Base-by-base conservation (phyloP, 2,113 vertebrate species). In the Gnathonemus echidnorhynchus region DNA sequence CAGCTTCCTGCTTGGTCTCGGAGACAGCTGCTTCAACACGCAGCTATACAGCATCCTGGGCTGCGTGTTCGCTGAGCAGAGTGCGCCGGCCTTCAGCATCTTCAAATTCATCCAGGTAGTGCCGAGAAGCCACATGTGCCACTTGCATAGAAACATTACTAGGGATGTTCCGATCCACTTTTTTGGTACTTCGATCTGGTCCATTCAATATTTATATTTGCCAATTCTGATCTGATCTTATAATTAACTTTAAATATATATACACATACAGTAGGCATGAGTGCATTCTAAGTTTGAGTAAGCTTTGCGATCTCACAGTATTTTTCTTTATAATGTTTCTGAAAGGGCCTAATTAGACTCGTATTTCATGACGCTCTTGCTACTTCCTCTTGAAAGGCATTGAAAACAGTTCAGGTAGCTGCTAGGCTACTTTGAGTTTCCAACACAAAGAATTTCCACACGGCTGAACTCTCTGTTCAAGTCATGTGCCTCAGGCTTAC, bases 21-120 rank as follows among this genome's bases (percentile, higher is more conserved):
- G 98, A 1, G 98, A 99, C 95, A 99, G 98, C 94, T 99, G 98
- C 89, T 99, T 99, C 94, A 99, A 99, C 90, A 99, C 98, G 0
- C 98, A 99, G 91, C 97, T 99, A 90, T 98, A 99, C 92, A 99
- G 98, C 83, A 97, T 99, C 90, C 91, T 99, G 70, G 98, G 98
- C 24, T 95, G 96, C 8, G 94, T 98, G 35, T 98, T 98, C 42
- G 95, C 97, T 0, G 98, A 98, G 89, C 97, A 98, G 93, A 99
- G 98, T 10, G 96, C 96, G 3, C 96, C 98, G 13, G 98, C 98
- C 2, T 99, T 99, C 70, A 97, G 98, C 4, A 95, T 99, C 94
- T 99, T 99, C 89, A 99, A 99, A 93, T 99, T 99, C 94, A 96
- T 99, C 58, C 98, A 99, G 98, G 98, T 99, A 97, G 92, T 90